phyloP scores from a whole-genome alignment of 1,140 invertebrate species.

The Drosophila melanogaster region Release_6_plus_ISO1_MT NT_037436.4:16857501-16858000 shows the following conservation, averaged over 20 bases:
- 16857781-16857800: neutral
- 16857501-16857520: slow-evolving; percentile 47
- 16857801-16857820: neutral
- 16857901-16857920: slow-evolving; percentile 36
- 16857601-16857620: neutral
- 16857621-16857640: neutral
- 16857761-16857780: neutral
- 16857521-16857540: slow-evolving; percentile 68
- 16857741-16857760: too few relatives aligned
- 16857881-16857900: slow-evolving; percentile 13
- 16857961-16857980: slow-evolving; percentile 20
- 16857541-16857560: slow-evolving; percentile 43
- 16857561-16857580: slow-evolving; percentile 45
- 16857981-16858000: slow-evolving; percentile 28
- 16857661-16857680: neutral
- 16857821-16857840: neutral
- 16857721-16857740: neutral
- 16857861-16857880: slow-evolving; percentile 1
- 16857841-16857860: neutral
- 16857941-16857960: slow-evolving; percentile 25
- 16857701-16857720: neutral
- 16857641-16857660: neutral
- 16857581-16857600: slow-evolving; percentile 16
- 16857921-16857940: slow-evolving; percentile 52
- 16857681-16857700: neutral